A percentile compares a stretch with the other conserved stretches of the same genome.
These are phyloP conservation scores for Drosophila hydei DNA, from an alignment of 1,140 invertebrate species.

Conservation along the genomic window DNA sequence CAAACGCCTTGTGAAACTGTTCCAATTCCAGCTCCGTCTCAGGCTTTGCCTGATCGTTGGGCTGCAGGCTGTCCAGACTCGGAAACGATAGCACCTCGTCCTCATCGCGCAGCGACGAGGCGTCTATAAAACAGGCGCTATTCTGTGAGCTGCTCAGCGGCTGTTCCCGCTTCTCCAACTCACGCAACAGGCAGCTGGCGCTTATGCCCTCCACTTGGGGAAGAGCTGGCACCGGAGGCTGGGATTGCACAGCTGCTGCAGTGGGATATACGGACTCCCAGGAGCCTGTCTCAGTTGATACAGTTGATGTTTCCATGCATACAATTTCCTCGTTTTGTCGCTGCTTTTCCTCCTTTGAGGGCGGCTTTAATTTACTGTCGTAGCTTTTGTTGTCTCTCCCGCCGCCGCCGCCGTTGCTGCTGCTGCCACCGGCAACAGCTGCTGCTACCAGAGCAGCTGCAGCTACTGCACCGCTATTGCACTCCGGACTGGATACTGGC, in stretches of 20 bases:
- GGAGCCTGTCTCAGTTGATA: slow-evolving; percentile 86
- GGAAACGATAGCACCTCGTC: slow-evolving; percentile 83
- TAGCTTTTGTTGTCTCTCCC: slow-evolving; percentile 55
- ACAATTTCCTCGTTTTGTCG: slow-evolving; percentile 89
- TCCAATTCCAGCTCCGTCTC: slow-evolving; percentile 59
- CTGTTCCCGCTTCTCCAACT: slow-evolving; percentile 73
- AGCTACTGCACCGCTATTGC: slow-evolving; percentile 42
- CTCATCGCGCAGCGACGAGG: slow-evolving; percentile 89
- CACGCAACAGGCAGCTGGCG: slow-evolving; percentile 67
- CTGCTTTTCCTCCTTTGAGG: slow-evolving; percentile 88
- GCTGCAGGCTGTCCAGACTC: slow-evolving; percentile 59
- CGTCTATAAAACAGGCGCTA: slow-evolving; percentile 89
- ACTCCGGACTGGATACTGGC: slow-evolving; percentile 65
- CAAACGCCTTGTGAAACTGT: slow-evolving; percentile 80
- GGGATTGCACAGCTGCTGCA: not conserved
- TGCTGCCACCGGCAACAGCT: slow-evolving; percentile 28
- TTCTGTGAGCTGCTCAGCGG: slow-evolving; percentile 64
- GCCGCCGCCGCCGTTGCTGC: slow-evolving; percentile 2
- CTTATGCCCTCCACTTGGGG: slow-evolving; percentile 53
- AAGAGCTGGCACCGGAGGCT: not conserved
- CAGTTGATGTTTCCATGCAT: slow-evolving; percentile 86
- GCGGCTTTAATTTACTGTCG: slow-evolving; percentile 59
- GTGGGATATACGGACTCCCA: slow-evolving; percentile 86
- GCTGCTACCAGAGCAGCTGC: slow-evolving; percentile 6
- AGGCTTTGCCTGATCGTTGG: slow-evolving; percentile 2